These are phyloP conservation scores for Octonoba sinensis DNA, from an alignment of 2,888 invertebrate genomes.

Conservation along the genomic window DNA sequence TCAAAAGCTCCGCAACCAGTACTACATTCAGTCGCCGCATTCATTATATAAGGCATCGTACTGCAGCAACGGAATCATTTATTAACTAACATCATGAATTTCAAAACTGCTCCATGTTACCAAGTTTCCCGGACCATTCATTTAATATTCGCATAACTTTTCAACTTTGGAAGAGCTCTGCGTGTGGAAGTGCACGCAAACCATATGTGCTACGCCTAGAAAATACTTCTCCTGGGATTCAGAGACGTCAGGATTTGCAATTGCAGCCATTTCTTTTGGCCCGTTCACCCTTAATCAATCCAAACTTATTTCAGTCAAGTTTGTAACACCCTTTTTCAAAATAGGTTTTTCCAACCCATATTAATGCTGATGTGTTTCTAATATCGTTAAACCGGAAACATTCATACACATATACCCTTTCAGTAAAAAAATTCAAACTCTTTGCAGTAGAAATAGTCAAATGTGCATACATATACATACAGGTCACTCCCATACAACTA, in stretches of 20 bases:
- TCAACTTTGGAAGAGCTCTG: slow-evolving; percentile 28
- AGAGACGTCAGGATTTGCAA: slow-evolving; percentile 17
- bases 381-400: no score
- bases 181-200: slow-evolving; percentile 42
- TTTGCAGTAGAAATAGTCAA: no score
- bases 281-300: not conserved
- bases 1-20: slow-evolving; percentile 40
- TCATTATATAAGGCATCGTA: slow-evolving; percentile 36
- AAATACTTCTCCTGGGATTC: slow-evolving; percentile 21
- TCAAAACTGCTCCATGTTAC: slow-evolving; percentile 22
- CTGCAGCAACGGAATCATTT: slow-evolving; percentile 40
- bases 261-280: slow-evolving; percentile 11
- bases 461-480: no score
- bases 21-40: slow-evolving; percentile 14
- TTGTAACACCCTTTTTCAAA: not conserved
- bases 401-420: no score
- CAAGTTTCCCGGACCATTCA: slow-evolving; percentile 37
- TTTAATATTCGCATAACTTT: slow-evolving; percentile 58
- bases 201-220: slow-evolving; percentile 3
- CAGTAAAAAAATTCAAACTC: no score
- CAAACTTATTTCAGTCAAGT: not conserved
- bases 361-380: no score
- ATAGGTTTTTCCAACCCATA: not conserved
- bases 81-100: slow-evolving; percentile 57
- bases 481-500: no score